These are phyloP conservation scores for Hemichromis elongatus DNA, from an alignment of 2,113 vertebrate genomes.

Conservation along the genomic window DNA sequence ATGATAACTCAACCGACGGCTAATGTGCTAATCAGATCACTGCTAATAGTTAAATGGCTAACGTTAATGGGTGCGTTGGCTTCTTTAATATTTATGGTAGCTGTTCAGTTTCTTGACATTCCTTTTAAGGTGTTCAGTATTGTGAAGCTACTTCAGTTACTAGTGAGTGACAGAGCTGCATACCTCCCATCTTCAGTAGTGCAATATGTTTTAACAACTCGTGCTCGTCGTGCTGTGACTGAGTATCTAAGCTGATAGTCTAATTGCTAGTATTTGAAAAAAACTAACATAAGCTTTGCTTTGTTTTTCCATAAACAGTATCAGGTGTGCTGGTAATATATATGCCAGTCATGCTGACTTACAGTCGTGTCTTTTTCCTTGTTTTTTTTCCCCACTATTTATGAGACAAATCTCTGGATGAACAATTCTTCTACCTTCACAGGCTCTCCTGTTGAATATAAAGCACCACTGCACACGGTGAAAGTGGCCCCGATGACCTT, in stretches of 20 bases:
- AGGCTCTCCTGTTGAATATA: constrained; percentile 16
- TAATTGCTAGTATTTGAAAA: neutral
- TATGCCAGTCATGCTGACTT: neutral
- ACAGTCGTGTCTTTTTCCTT: neutral
- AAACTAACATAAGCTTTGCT: neutral
- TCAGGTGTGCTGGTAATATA: neutral
- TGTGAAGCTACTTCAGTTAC: neutral
- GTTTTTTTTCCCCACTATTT: neutral
- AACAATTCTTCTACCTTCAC: neutral
- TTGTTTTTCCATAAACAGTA: neutral
- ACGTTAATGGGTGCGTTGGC: neutral
- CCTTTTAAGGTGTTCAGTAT: neutral
- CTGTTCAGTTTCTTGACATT: neutral
- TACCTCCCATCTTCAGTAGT: neutral
- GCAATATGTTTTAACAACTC: neutral
- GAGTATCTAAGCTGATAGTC: neutral
- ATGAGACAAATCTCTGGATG: constrained; percentile 22
- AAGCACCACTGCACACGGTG: neutral
- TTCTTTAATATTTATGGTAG: neutral
- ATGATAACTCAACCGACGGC: neutral
- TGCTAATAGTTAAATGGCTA: neutral
- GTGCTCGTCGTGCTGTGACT: neutral
- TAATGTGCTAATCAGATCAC: neutral
- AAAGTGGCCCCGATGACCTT: neutral
- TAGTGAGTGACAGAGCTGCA: neutral